Percentiles rank a stretch among this genome's conserved stretches.
phyloP scores from a whole-genome alignment of 2,888 invertebrate genomes.

The Drosophila rellima region DNA sequence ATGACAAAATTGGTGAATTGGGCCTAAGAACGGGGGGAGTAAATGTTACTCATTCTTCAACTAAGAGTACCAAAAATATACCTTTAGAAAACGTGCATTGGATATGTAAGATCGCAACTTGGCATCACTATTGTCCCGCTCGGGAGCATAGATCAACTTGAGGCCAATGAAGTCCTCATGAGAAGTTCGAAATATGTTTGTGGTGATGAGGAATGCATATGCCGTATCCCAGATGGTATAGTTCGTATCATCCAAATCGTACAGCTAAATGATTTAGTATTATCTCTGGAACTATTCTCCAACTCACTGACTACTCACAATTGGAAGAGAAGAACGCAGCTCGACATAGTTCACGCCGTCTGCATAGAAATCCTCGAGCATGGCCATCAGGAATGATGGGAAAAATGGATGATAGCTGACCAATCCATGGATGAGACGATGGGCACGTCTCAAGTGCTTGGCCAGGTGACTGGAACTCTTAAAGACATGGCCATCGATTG shows the following conservation, averaged over 20 bases:
- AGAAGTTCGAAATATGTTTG: conserved; percentile 86
- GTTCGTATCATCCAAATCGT: conserved; percentile 88
- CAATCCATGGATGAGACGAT: conserved; percentile 86
- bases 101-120: conserved; percentile 79
- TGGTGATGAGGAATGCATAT: conserved; percentile 86
- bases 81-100: conserved; percentile 60
- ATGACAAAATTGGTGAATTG: conserved; percentile 88
- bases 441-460: conserved; percentile 87
- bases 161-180: conserved; percentile 89
- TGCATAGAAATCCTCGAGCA: conserved; percentile 87
- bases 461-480: conserved; percentile 87
- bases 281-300: too few species aligned
- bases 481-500: conserved; percentile 83
- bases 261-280: conserved; percentile 84
- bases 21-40: conserved; percentile 55
- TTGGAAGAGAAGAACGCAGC: conserved; percentile 88
- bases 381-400: conserved; percentile 88
- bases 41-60: background rate
- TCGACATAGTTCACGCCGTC: conserved; percentile 91
- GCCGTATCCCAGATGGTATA: conserved; percentile 87
- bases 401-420: conserved; percentile 88
- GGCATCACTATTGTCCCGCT: conserved; percentile 85
- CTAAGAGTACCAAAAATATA: conserved; percentile 12
- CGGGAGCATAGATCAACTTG: conserved; percentile 89
- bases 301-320: conserved; percentile 61